These are phyloP conservation scores for Chromobotia macracanthus DNA, from an alignment of 2,797 vertebrate species.

Conservation along the genomic window DNA sequence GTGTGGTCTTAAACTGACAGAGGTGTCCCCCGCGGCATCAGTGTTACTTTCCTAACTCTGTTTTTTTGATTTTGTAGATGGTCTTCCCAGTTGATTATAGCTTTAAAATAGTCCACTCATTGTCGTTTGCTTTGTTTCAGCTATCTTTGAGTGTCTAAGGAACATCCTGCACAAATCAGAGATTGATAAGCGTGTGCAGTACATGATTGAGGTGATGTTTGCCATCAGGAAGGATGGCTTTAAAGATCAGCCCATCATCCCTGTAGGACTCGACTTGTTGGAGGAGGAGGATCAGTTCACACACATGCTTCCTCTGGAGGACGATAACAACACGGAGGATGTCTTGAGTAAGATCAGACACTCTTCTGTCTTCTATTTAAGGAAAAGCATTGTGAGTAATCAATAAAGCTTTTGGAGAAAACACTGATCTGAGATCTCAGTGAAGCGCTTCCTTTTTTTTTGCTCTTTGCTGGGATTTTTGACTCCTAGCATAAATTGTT, in stretches of 20 bases:
- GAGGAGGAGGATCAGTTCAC: slow-evolving; percentile 98
- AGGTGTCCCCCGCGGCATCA: slow-evolving; percentile 95
- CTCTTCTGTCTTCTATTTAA: background rate
- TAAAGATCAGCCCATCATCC: slow-evolving; percentile 92
- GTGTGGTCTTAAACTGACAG: slow-evolving; percentile 94
- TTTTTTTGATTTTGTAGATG: background rate
- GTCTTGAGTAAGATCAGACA: slow-evolving; percentile 85
- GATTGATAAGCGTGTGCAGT: slow-evolving; percentile 96
- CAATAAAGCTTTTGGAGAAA: background rate
- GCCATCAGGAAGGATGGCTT: slow-evolving; percentile 97
- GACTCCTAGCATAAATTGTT: background rate
- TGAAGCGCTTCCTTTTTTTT: background rate
- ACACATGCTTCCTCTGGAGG: slow-evolving; percentile 95
- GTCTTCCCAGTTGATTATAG: background rate
- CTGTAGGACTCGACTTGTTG: slow-evolving; percentile 91
- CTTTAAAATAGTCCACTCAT: background rate
- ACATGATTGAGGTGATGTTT: slow-evolving; percentile 99
- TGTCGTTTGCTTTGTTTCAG: slow-evolving; percentile 65
- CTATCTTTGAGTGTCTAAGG: slow-evolving; percentile 95
- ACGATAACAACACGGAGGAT: slow-evolving; percentile 94
- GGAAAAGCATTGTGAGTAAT: no score
- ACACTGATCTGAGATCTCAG: background rate
- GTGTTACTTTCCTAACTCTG: slow-evolving; percentile 76
- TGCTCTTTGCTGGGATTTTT: no score
- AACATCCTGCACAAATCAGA: slow-evolving; percentile 96